Evolutionary conservation across 2,888 invertebrate species (phyloP).

Genomic region (Conomelus anceps): DNA sequence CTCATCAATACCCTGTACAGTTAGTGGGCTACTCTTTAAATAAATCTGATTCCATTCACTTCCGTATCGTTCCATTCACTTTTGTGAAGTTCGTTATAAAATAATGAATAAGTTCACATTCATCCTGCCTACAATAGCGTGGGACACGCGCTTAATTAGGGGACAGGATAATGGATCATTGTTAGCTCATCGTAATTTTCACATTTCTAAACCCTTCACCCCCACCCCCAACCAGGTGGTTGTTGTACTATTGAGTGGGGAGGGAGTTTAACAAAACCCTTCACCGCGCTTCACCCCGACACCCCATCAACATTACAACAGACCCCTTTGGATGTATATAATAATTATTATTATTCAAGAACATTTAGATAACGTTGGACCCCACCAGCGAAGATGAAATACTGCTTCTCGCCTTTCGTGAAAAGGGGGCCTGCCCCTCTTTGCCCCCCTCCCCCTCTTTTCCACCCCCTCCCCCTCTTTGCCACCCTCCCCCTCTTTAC

Average conservation of each 20-base stretch:
- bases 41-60: too few species aligned
- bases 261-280: too few species aligned
- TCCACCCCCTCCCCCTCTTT: not conserved
- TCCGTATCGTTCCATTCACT: too few species aligned
- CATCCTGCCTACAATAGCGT: not conserved
- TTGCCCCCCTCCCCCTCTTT: not conserved
- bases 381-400: not conserved
- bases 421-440: not conserved
- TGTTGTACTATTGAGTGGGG: too few species aligned
- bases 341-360: not conserved
- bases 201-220: not conserved
- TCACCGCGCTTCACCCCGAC: too few species aligned
- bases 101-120: not conserved
- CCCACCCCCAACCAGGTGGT: not conserved
- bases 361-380: not conserved
- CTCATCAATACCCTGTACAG: too few species aligned
- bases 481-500: not conserved
- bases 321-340: not conserved
- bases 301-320: not conserved
- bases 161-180: not conserved
- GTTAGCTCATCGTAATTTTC: not conserved
- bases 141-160: not conserved
- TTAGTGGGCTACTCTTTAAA: too few species aligned
- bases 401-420: not conserved
- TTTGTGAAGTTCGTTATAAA: not conserved